Base-by-base conservation (phyloP, 2,888 invertebrate genomes). In the Anaspis maculata region DNA sequence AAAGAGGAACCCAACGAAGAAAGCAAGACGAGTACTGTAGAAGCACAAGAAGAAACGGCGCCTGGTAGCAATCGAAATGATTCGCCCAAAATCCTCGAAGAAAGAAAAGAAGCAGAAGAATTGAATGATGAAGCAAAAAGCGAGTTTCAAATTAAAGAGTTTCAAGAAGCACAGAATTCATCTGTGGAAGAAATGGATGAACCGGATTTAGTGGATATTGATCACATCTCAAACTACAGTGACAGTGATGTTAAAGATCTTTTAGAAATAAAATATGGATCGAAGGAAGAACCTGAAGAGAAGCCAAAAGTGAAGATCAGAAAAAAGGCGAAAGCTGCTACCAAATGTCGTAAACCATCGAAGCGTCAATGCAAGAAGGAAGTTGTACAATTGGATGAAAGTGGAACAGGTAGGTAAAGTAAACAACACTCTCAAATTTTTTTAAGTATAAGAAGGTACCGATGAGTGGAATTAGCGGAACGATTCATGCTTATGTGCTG, bases 101-200 rank as follows among this genome's bases (percentile, higher is more conserved):
- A 24, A 15, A 21, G 13, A 13, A 7, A 15, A 11, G 15, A 26
- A 15, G 30, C 25, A 9, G 29, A 31, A 24, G 22, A 30, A 12
- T 12, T 12, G 19, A 34, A 32, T 29, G 3, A 25, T 5, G 25
- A 15, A 14, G 16, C 25, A 29, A 12, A 29, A 23, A 4, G 9
- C 28, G 13, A 21, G 27, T 33, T 33, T 10, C 24, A 19, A 21
- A 25, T n/a, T n/a, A 9, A 16, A 12, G 9, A 12, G 12, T 6
- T 11, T n/a, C 14, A 41, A 22, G 32, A 34, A 12, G 41, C 34
- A 32, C 19, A 34, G 10, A 25, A 29, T 7, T 10, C 24, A 19
- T 5, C 36, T 14, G 19, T 25, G 22, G 32, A 34, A 27, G 11
- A 10, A 15, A 15, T 25, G 19, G 12, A 29, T 21, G 10, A 19